A percentile compares a stretch with the other conserved stretches of the same genome.
phyloP scores from a whole-genome alignment of 2,797 vertebrate genomes.

The Ciconia nigra region DNA sequence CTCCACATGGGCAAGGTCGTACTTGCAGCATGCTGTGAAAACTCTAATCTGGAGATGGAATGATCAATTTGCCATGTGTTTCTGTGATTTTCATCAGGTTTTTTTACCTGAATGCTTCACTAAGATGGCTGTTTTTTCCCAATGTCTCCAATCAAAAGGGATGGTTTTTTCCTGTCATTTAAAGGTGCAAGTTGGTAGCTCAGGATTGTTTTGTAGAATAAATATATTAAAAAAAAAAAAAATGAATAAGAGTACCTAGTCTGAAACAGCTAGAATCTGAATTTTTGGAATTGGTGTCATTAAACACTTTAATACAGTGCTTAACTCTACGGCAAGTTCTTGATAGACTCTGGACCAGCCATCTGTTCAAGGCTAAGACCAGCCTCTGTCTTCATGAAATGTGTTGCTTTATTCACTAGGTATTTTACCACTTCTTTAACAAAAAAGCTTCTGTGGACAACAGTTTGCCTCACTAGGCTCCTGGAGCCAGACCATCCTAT shows the following conservation, averaged over 20 bases:
- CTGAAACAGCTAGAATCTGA: neutral
- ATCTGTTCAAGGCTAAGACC: neutral
- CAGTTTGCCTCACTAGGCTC: neutral
- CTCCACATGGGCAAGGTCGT: accelerated
- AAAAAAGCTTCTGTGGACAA: neutral
- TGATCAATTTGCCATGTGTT: neutral
- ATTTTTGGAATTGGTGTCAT: neutral
- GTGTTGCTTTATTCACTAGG: neutral
- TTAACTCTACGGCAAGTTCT: neutral
- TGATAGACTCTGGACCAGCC: neutral
- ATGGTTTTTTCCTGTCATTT: neutral
- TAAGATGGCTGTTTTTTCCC: neutral
- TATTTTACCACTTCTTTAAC: neutral
- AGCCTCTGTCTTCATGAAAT: neutral
- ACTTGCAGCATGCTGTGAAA: neutral
- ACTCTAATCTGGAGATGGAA: neutral
- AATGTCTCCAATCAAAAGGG: neutral
- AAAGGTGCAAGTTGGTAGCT: neutral
- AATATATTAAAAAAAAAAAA: neutral
- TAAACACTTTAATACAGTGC: neutral
- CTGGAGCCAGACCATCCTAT: neutral
- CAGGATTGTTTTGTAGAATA: neutral
- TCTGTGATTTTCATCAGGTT: neutral
- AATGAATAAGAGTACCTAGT: neutral
- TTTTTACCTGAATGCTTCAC: neutral